phyloP scores from a whole-genome alignment of 2,797 vertebrate genomes.

The Ceryle rudis region DNA sequence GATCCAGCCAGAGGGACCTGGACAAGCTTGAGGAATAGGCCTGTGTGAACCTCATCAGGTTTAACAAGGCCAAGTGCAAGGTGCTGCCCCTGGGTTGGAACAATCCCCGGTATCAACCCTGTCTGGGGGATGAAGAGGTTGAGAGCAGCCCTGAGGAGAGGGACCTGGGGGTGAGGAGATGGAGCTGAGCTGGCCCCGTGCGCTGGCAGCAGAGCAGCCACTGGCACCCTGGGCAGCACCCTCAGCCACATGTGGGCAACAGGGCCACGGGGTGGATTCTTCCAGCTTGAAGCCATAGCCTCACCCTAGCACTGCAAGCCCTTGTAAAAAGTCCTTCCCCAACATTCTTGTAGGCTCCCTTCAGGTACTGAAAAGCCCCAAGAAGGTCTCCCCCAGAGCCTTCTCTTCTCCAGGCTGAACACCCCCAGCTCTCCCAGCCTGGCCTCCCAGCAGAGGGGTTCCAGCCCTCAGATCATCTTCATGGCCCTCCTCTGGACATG shows the following conservation, averaged over 20 bases:
- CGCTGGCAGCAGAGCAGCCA: too few relatives aligned
- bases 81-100: not conserved
- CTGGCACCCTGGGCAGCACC: not conserved
- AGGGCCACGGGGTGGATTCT: not conserved
- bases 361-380: not conserved
- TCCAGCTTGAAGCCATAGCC: not conserved
- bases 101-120: not conserved
- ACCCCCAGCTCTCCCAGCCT: not conserved
- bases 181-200: too few relatives aligned
- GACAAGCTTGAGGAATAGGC: not conserved
- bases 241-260: not conserved
- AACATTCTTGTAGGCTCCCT: not conserved
- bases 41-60: not conserved
- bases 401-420: not conserved
- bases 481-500: not conserved
- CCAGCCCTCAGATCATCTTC: not conserved
- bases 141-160: not conserved
- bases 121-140: not conserved
- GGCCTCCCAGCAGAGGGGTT: not conserved
- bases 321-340: not conserved
- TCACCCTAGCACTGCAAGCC: not conserved
- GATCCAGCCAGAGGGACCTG: not conserved
- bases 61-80: not conserved
- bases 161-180: not conserved
- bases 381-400: not conserved